Evolutionary conservation across 2,888 invertebrate genomes (phyloP), one percentile per base, ranked within the genome.

Genomic region (Rhodophaea formosa): DNA sequence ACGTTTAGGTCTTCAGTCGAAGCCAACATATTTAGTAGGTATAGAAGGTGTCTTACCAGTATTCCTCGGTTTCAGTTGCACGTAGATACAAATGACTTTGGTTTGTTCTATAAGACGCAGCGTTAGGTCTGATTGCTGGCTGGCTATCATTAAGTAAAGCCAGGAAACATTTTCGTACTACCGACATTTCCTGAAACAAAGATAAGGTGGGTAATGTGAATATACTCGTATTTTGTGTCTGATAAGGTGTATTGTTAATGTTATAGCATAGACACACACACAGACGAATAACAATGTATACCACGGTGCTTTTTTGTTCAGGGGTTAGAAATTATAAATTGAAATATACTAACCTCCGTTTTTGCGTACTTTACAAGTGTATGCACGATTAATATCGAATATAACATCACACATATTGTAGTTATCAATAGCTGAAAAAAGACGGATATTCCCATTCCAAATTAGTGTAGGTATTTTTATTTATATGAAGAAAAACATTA

Each of bases 91-190:
- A 14, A 63, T 61, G 17, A 59, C 12, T 57, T 57, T 60, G 1
- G 63, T 61, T 30, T 63, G 63, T 14, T 84, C 71, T 42, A 85
- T 69, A 64, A 85, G 83, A n/a, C 72, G 65, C 29, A 68, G 63
- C 59, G 83, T 74, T 60, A 82, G 66, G 52, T 83, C 83, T 1
- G 67, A 64, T 43, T 74, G 65, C 7, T 69, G 49, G 12, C 70
- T 66, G 15, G 71, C 8, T 3, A 62, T 3, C 12, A 30, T 10
- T 12, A 54, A 7, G 10, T 15, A 12, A 0, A 54, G 1, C 44
- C 52, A 53, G 35, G 12, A 53, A 8, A 53, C 7, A 8, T n/a
- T 42, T 6, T 16, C 52, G 52, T n/a, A 16, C 6, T 12, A 7
- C n/a, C 3, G 23, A 12, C 39, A 53, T 53, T 17, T 17, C 52